Base-by-base conservation (phyloP, 2,888 invertebrate genomes). In the Tortrix viridana region DNA sequence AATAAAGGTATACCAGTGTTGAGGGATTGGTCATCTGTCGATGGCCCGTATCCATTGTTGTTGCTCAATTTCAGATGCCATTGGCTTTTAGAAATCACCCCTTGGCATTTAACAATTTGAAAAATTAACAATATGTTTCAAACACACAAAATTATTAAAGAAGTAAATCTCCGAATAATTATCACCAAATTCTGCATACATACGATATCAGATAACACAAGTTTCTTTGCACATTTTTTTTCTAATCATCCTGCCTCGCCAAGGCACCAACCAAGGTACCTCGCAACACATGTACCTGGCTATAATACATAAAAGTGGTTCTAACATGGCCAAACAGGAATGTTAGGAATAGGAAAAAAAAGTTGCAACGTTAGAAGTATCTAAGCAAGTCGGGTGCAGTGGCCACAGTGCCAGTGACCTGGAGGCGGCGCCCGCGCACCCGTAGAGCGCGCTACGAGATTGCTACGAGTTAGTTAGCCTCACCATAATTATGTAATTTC, bases 401-500 rank as follows among this genome's bases (percentile, higher is more conserved):
- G 91, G 81, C 91, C 89, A 85, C 74, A 81, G 89, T 87, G 91
- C 85, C 91, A 89, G 79, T 91, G 92, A 92, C 92, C 90, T 72
- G 87, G 80, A 75, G 79, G 77, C 55, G 56, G 62, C 60, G 52
- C 53, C 50, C 70, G 57, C 62, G 78, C 79, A 69, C 76, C 69
- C 85, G 88, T 88, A 88, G 89, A 84, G 63, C 66, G 4, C 44
- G 79, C 84, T 85, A 85, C 85, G 81, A 70, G 60, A 60, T 57
- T 66, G 80, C 88, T 88, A 88, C 89, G 86, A 74, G 65, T 58
- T 14, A 74, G 43, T 16, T 38, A 49, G 46, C 57, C 22, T 32
- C 9, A 38, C 32, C 26, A 18, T 58, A 48, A 63, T 63, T 63
- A 63, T 43, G 58, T 23, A 52, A 63, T 47, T 53, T 43, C 52